Conservation (phyloP, 2,113 vertebrate species). For the Ochotona princeps region DNA sequence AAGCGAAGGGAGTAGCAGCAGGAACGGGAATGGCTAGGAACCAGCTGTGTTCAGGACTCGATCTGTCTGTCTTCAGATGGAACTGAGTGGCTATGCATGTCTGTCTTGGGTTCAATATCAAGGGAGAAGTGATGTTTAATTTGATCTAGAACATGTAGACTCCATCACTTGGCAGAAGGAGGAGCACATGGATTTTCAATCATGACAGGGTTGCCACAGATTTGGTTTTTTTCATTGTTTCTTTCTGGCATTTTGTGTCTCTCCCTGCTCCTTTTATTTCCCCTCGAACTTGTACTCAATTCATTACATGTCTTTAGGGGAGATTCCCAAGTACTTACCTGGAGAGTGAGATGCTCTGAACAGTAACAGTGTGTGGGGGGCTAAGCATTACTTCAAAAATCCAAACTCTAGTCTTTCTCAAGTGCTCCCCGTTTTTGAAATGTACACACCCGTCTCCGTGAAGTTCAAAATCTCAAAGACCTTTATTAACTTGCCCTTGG, state of each 20-base stretch:
- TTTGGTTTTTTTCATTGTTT: background rate
- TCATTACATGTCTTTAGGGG: conserved; percentile 38
- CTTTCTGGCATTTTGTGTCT: background rate
- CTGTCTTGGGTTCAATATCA: background rate
- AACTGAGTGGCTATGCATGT: accelerated
- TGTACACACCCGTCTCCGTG: conserved; percentile 1
- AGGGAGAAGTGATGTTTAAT: background rate
- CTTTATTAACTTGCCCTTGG: conserved; percentile 72
- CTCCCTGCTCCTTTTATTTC: conserved; percentile 36
- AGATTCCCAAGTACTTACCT: conserved; percentile 60
- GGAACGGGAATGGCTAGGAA: background rate
- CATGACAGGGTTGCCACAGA: background rate
- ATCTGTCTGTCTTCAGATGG: background rate
- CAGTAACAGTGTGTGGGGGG: background rate
- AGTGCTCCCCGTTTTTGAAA: background rate
- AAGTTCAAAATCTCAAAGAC: conserved; percentile 45
- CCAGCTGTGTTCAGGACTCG: background rate
- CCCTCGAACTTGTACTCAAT: conserved; percentile 67
- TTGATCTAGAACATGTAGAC: background rate
- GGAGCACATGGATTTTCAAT: background rate
- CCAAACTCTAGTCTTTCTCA: background rate
- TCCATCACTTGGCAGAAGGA: background rate
- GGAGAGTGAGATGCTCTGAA: conserved; percentile 47
- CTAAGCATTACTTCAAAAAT: background rate
- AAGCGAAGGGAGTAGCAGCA: background rate